Base-by-base conservation (phyloP, 1,140 invertebrate genomes). In the Drosophila ficusphila region DNA sequence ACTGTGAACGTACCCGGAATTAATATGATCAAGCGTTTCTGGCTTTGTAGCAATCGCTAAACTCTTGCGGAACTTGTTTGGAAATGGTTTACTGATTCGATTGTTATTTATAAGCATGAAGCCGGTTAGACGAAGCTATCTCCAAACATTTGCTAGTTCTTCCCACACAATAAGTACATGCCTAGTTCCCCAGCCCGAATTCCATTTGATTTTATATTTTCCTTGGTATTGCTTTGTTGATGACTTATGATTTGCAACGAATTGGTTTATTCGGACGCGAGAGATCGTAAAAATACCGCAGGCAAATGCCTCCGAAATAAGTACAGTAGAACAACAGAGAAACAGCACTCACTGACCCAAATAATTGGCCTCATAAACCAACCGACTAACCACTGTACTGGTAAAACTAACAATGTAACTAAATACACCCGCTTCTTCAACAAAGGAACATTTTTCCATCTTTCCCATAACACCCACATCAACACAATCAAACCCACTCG, bases 221-320 rank as follows among this genome's bases (percentile, higher is more conserved):
- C 14, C 16, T 46, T 69, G 29, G 44, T 71, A 44, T 31, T 71
- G 64, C 64, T 67, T 67, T 67, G 34, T 67, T 67, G 16, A 42
- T 51, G 27, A 34, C 25, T 42, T 51, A 25, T 74, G 21, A 56
- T 56, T 79, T 82, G 77, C 82, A 47, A 77, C 29, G 5, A 71
- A 86, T 86, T 86, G 82, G 82, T 70, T 77, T 54, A 47, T 48
- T 47, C 39, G 42, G 44, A 70, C 44, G 42, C 4, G 38, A 34
- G 12, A 57, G 29, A n/a, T n/a, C 41, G 19, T 23, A 23, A 18
- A 7, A 7, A 3, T 2, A 51, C 18, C 19, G 29, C 33, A 62
- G 44, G 44, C 29, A 31, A 56, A 23, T 46, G 58, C 58, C 57
- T 47, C 42, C 39, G 34, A 51, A 34, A 38, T 27, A 71, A 49